Conservation (phyloP, 2,113 vertebrate genomes). For the Epinephelus cyanopodus region DNA sequence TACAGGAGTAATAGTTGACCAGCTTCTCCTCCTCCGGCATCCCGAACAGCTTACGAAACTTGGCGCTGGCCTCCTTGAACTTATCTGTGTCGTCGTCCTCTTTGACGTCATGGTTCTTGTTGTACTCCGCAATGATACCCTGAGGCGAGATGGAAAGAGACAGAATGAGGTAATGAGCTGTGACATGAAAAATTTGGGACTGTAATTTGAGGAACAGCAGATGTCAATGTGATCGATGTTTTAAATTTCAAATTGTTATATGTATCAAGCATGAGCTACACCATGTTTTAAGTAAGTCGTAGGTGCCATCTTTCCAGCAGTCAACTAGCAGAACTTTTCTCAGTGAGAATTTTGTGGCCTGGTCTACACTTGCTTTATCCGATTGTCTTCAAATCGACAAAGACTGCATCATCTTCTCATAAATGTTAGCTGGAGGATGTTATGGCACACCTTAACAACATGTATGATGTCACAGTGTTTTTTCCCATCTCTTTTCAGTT, state of each 20-base stretch:
- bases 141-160: constrained; percentile 58
- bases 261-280: not conserved
- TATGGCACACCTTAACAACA: not conserved
- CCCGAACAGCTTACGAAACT: constrained; percentile 95
- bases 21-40: constrained; percentile 99
- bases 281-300: not conserved
- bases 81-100: constrained; percentile 98
- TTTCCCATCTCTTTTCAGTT: no score
- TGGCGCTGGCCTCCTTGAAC: constrained; percentile 95
- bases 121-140: constrained; percentile 98
- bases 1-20: constrained; percentile 99
- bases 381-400: not conserved
- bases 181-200: not conserved
- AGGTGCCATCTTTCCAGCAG: not conserved
- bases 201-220: not conserved
- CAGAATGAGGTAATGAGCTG: not conserved
- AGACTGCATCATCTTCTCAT: not conserved
- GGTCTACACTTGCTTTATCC: no score
- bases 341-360: no score
- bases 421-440: not conserved
- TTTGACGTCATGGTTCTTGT: constrained; percentile 95
- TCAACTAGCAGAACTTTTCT: not conserved
- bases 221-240: not conserved
- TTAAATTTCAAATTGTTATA: not conserved
- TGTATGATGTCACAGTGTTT: no score